Evolutionary conservation across 2,797 vertebrate species (phyloP), one percentile per base, ranked within the genome.

Genomic region (Mormyrops boulengeri): DNA sequence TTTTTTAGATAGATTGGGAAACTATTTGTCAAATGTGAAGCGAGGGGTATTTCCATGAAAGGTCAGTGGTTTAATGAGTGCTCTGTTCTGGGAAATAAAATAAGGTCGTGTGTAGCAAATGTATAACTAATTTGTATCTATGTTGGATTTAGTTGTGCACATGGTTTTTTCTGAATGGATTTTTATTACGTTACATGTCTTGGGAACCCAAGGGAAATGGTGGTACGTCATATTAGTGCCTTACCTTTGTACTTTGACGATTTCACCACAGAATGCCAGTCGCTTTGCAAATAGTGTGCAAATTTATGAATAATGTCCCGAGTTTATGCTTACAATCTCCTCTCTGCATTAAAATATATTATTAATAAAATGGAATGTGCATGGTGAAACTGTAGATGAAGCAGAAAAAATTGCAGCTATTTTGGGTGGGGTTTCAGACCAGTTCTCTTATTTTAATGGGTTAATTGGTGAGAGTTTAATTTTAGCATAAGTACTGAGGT

Each of bases 1-100:
- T 66, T 52, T 80, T 69, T 7, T 47, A 55, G 49, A n/a, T 50
- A 26, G 50, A 34, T 77, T 19, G 14, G 26, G 17, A 38, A 87
- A 9, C 52, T 80, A 38, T 80, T 88, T 88, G 88, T 89, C 38
- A 89, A 89, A 89, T 82, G 41, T 85, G 80, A 87, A 87, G 26
- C 50, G 47, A 80, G 49, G 49, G 66, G n/a, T 50, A 49, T 88
- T 88, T 69, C 41, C 30, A 2, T 57, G 57, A 88, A 80, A 52
- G 47, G 12, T 80, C 88, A 80, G 52, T 69, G 88, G 52, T 19
- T n/a, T 52, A 50, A 77, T 50, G 22, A n/a, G 34, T 73, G n/a
- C 84, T 85, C 73, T 80, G 38, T 52, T 26, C 82, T 47, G 82
- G n/a, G 38, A 52, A 47, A 85, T 85, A 22, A 47, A 50, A 44